Base-by-base conservation (phyloP, 1,140 invertebrate species). In the Drosophila lini region DNA sequence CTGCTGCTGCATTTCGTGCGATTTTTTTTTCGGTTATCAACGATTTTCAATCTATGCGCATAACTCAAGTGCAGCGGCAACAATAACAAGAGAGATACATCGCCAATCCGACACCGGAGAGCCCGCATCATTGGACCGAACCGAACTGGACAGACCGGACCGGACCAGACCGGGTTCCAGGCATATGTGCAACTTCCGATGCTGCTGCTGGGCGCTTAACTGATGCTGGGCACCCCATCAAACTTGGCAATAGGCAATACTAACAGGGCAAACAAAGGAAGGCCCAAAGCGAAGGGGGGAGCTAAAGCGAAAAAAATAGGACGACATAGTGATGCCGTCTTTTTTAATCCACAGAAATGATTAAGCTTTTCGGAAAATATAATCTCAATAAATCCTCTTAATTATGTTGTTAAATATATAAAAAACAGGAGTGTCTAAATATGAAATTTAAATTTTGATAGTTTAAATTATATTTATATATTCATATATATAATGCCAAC, bases 11-110 rank as follows among this genome's bases (percentile, higher is more conserved):
- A 74, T 42, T 84, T 88, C 80, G 84, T 89, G 85, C 80, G 67
- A 89, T 90, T 90, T 89, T 90, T 90, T 84, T 89, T 89, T 84
- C 74, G 85, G 85, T 89, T 89, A 89, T 89, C 84, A 85, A 38
- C 69, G 77, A 84, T 89, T 89, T 89, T 84, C 84, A 89, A 89
- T 89, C 84, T 89, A 89, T 89, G 84, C 81, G 85, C 84, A 89
- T 89, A 89, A 89, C 81, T 89, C 84, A 89, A 89, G 84, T 89
- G 84, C 83, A 81, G 48, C 74, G 74, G 75, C 82, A 81, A 80
- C 68, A 83, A 48, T 60, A 67, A 42, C 64, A 38, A 38, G 34
- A 22, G 36, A 53, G 34, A 63, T 45, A 47, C 60, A 70, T 62
- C 63, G 55, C 28, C 67, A 58, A 50, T 48, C 60, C 65, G 47